These are phyloP conservation scores for Caenorhabditis sp. DNA, from an alignment of 2,888 invertebrate genomes.

Conservation along the genomic window DNA sequence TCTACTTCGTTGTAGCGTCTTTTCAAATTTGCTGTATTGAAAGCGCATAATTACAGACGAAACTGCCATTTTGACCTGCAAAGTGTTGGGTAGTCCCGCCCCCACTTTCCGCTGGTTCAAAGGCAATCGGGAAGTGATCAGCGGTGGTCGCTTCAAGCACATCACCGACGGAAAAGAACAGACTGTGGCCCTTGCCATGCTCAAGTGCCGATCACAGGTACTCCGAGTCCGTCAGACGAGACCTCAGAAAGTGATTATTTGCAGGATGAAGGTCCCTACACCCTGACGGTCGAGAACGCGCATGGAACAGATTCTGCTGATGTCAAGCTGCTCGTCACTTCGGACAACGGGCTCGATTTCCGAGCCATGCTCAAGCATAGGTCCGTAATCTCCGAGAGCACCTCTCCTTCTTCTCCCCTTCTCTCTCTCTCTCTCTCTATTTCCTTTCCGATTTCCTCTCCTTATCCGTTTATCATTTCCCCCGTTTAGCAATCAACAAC, in stretches of 20 bases:
- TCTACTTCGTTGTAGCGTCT: no score
- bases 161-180: conserved; percentile 94
- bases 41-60: conserved; percentile 84
- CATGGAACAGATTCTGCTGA: conserved; percentile 96
- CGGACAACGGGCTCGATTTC: conserved; percentile 88
- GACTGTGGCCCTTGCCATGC: conserved; percentile 92
- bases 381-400: conserved; percentile 52
- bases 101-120: conserved; percentile 85
- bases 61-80: conserved; percentile 92
- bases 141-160: conserved; percentile 95
- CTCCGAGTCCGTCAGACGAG: no score
- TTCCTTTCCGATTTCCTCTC: background rate
- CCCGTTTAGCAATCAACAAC: conserved; percentile 47
- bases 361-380: conserved; percentile 95
- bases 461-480: conserved; percentile 9
- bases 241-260: no score
- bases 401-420: background rate
- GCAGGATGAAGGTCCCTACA: conserved; percentile 87
- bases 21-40: no score
- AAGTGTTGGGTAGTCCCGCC: conserved; percentile 93
- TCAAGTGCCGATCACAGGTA: conserved; percentile 88
- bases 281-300: conserved; percentile 91
- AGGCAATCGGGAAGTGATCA: conserved; percentile 82
- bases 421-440: background rate
- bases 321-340: conserved; percentile 92